Evolutionary conservation across 2,888 invertebrate genomes (phyloP).

Genomic region (Agapetus fuscipes): DNA sequence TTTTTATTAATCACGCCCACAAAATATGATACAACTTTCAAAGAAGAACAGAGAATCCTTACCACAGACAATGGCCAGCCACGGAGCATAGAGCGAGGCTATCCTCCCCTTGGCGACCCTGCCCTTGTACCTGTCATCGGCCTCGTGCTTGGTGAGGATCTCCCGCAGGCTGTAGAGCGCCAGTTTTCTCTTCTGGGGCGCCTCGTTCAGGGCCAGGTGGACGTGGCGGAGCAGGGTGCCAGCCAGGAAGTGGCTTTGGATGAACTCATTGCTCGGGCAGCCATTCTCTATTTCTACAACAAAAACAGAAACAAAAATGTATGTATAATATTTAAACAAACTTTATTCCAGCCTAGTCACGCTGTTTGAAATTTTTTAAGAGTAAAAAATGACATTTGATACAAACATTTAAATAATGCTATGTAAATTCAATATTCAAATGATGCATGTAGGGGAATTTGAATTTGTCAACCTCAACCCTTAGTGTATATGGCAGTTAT

Average conservation of each 20-base stretch:
- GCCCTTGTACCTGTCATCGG: conserved; percentile 82
- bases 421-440: no score
- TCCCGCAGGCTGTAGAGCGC: conserved; percentile 76
- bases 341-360: conserved; percentile 2
- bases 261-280: conserved; percentile 69
- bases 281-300: conserved; percentile 45
- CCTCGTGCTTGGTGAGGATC: conserved; percentile 86
- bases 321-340: conserved; percentile 21
- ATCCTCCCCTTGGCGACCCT: conserved; percentile 78
- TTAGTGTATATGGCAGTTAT: no score
- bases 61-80: conserved; percentile 68
- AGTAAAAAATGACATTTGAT: no score
- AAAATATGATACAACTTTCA: no score
- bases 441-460: no score
- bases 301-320: conserved; percentile 25
- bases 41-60: no score
- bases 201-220: conserved; percentile 75
- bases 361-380: neutral
- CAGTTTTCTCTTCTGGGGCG: conserved; percentile 69
- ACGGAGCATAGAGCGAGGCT: conserved; percentile 83
- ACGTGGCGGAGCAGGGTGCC: conserved; percentile 79
- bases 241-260: conserved; percentile 83
- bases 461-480: no score
- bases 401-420: no score
- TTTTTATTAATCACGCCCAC: no score